Evolutionary conservation across 92 coral and sea anemone species (phyloP), one percentile per base, ranked within the genome.

Genomic region (Meandrina meandrites): DNA sequence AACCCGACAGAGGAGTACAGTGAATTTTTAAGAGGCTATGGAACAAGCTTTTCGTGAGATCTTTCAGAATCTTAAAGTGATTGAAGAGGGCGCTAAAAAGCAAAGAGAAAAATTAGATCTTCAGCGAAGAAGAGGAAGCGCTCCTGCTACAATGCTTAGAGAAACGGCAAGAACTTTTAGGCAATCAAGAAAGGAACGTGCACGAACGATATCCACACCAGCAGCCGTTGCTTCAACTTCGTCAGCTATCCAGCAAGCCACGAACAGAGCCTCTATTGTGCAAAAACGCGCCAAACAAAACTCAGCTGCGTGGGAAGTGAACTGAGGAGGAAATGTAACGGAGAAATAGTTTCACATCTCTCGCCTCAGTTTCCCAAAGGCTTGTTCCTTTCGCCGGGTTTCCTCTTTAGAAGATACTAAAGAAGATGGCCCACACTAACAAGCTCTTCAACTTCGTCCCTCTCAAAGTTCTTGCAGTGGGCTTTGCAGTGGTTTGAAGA

Each of bases 21-120:
- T 7, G 16, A 56, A 58, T 58, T 84, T 53, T 19, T 74, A 84
- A 27, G 72, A 84, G 19, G 87, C 87, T 34, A 84, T 84, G 87
- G 32, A 73, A 4, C 48, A 74, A 11, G 87, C 87, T 54, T 84
- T 84, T 2, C 54, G 15, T 5, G 87, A 84, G 35, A 84, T 84
- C 35, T 84, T 84, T 75, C 72, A 37, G 22, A 84, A 84, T 84
- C 87, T 84, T 24, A 84, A 74, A 36, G 74, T 47, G 69, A 84
- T 84, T 42, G 73, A 84, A 57, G 57, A 84, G 22, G 79, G 54
- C 67, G 34, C 60, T 12, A 58, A 42, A 30, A 56, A 47, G 80
- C 68, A 50, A 18, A 74, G 87, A 42, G 32, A 40, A 27, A 62
- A 48, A 77, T 34, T 62, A 1, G 32, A 66, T 47, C 27, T 62